Base-by-base conservation (phyloP, 2,797 vertebrate species). In the Enteromius thamalakanensis region DNA sequence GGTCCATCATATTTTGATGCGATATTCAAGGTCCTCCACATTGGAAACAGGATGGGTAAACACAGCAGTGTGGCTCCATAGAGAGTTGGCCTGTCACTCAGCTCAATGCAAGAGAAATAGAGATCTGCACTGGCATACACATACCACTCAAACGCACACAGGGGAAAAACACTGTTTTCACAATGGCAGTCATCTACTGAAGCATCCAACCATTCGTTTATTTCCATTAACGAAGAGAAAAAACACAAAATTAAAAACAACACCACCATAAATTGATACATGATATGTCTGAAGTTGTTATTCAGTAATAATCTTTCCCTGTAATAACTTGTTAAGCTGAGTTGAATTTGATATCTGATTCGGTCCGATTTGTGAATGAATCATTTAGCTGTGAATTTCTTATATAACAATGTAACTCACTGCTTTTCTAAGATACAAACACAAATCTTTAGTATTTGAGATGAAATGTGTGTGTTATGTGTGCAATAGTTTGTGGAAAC, bases 21-120 rank as follows among this genome's bases (percentile, higher is more conserved):
- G 90, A 87, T 82, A 85, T 12, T 49, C 77, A 29, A 65, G 72
- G 69, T 90, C 32, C 69, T n/a, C 88, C 85, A 90, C 86, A 88
- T 74, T 87, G 74, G 21, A 84, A 85, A 85, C 79, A 83, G 77
- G 84, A 80, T 60, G 42, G 84, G 76, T 55, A 88, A 89, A 91
- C 76, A 89, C 55, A 17, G 8, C 37, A 72, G 3, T 42, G 60
- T 32, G 5, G 4, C 75, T 29, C 14, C 5, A 8, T 4, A 26
- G 23, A 49, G 65, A 64, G 23, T 15, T 26, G 45, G n/a, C 7
- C 19, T 29, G 76, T 68, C 74, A 79, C 51, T 77, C 64, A 85
- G 12, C 40, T 7, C 12, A 79, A 3, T 65, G 45, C 29, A 53
- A 45, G 58, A 55, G 21, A 14, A 72, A 23, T 9, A 83, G 58